Conservation (phyloP, 2,113 vertebrate genomes). For the Pterocles burchelli region DNA sequence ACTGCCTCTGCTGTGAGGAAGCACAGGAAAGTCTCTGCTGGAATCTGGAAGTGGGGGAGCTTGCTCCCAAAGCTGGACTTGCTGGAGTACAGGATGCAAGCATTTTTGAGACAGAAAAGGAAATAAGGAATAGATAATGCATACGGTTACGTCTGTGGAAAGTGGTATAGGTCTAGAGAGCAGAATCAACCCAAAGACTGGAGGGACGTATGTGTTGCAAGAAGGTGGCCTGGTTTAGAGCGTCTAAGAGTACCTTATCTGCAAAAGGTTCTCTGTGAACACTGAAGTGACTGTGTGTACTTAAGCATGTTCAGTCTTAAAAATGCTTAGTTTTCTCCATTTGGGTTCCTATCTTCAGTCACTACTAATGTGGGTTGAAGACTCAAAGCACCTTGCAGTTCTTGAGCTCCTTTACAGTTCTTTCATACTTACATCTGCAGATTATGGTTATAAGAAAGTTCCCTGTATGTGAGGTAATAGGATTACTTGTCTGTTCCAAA, state of each 20-base stretch:
- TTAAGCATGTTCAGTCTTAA: not conserved
- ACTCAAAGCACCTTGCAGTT: not conserved
- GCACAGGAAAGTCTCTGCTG: not conserved
- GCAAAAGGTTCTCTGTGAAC: not conserved
- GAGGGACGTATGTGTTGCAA: not conserved
- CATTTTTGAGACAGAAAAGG: not conserved
- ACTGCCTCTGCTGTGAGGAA: not conserved
- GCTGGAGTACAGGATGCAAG: not conserved
- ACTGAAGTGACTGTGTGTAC: not conserved
- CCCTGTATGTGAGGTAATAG: not conserved
- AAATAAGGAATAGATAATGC: not conserved
- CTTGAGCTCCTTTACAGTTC: not conserved
- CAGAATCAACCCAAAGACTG: not conserved
- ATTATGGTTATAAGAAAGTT: not conserved
- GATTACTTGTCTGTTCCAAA: not conserved
- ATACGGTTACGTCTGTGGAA: accelerated
- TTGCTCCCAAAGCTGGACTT: not conserved
- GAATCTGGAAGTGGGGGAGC: not conserved
- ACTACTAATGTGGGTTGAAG: not conserved
- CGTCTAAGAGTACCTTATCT: not conserved
- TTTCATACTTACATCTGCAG: not conserved
- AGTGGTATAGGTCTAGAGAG: not conserved
- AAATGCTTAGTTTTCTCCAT: not conserved
- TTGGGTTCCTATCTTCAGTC: not conserved
- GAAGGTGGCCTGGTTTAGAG: not conserved